These are phyloP conservation scores for Euplexia lucipara DNA, from an alignment of 2,888 invertebrate genomes.

Conservation along the genomic window DNA sequence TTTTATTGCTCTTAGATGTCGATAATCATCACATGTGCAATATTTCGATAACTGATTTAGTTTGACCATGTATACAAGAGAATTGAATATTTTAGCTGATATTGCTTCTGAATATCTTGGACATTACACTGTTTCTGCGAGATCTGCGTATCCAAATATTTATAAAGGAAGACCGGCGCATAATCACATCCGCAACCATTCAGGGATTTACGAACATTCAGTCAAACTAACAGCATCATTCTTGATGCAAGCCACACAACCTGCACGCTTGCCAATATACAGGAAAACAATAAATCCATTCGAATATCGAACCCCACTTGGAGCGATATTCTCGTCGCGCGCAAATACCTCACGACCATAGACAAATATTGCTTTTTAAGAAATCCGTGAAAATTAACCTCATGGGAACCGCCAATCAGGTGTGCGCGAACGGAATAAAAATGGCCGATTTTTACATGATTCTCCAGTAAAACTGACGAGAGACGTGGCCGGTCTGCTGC, in stretches of 20 bases:
- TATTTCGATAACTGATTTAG: too few species aligned
- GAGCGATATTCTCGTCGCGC: slow-evolving; percentile 58
- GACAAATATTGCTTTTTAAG: slow-evolving; percentile 78
- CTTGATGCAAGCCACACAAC: slow-evolving; percentile 50
- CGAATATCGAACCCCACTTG: slow-evolving; percentile 54
- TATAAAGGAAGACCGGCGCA: slow-evolving; percentile 51
- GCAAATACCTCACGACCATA: slow-evolving; percentile 66
- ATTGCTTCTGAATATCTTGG: slow-evolving; percentile 32
- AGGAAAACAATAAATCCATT: slow-evolving; percentile 58
- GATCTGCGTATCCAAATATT: slow-evolving; percentile 49
- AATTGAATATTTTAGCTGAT: slow-evolving; percentile 20
- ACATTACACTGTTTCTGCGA: slow-evolving; percentile 23
- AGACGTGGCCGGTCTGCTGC: slow-evolving; percentile 82
- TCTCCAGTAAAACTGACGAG: slow-evolving; percentile 87
- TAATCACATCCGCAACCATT: slow-evolving; percentile 49
- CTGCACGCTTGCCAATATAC: slow-evolving; percentile 48
- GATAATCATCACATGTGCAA: too few species aligned
- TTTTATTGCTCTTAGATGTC: too few species aligned
- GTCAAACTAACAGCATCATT: slow-evolving; percentile 50
- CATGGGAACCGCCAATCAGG: slow-evolving; percentile 89
- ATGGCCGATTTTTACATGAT: slow-evolving; percentile 89
- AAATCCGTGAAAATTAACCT: slow-evolving; percentile 87
- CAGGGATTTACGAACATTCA: slow-evolving; percentile 48
- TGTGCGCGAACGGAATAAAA: slow-evolving; percentile 87
- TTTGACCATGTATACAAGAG: too few species aligned